phyloP scores from a whole-genome alignment of 2,113 vertebrate species.

The Australoheros scitulus region DNA sequence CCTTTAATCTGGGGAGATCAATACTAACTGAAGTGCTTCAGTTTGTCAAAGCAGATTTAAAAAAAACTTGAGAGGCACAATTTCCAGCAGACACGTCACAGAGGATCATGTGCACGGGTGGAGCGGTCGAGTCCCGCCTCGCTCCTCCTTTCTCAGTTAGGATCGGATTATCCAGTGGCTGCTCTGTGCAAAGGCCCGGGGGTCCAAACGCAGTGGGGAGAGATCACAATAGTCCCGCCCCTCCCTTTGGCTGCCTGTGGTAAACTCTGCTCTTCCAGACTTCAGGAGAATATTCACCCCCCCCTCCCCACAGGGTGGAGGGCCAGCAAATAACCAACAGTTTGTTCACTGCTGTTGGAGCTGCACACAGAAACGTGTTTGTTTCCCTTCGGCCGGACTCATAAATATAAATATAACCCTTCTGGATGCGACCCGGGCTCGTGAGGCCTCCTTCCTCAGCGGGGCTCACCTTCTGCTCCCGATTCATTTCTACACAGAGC shows the following conservation, averaged over 20 bases:
- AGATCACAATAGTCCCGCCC: not conserved
- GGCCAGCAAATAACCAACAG: rapidly evolving
- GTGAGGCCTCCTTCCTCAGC: no score
- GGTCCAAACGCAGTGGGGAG: no score
- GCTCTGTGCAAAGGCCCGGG: not conserved
- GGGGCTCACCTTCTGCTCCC: no score
- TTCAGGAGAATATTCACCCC: not conserved
- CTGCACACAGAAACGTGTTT: no score
- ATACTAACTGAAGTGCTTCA: not conserved
- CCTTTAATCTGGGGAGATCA: not conserved
- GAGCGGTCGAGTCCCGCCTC: not conserved
- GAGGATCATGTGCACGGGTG: rapidly evolving
- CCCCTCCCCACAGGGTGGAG: no score
- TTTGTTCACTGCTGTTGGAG: no score
- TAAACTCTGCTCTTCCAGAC: rapidly evolving
- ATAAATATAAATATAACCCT: no score
- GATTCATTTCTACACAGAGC: no score
- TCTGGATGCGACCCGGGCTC: no score
- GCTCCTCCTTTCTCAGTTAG: not conserved
- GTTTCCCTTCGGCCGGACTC: no score
- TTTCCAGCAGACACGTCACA: not conserved
- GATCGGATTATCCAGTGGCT: not conserved
- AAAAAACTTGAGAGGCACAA: rapidly evolving
- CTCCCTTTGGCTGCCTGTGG: not conserved
- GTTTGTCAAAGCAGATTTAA: not conserved